These are phyloP conservation scores for Leucophora obtusa DNA, from an alignment of 2,888 invertebrate species.

Conservation along the genomic window DNA sequence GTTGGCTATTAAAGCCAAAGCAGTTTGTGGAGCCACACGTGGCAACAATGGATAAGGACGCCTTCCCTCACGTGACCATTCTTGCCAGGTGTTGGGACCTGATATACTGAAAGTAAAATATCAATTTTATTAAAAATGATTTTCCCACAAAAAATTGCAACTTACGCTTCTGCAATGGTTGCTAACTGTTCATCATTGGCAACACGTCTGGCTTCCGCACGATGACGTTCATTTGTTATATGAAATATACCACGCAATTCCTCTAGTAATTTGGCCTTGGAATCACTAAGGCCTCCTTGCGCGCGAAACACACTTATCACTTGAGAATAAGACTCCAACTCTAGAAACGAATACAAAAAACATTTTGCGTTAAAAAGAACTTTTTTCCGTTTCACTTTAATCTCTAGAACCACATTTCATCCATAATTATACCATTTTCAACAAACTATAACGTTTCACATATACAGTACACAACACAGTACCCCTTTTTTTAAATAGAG, in stretches of 20 bases:
- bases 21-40: slow-evolving; percentile 90
- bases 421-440: slow-evolving; percentile 39
- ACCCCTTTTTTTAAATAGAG: slow-evolving; percentile 52
- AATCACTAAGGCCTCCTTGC: slow-evolving; percentile 91
- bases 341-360: slow-evolving; percentile 78
- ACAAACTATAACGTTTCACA: slow-evolving; percentile 41
- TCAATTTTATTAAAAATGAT: background rate
- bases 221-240: slow-evolving; percentile 93
- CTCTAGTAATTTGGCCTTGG: slow-evolving; percentile 90
- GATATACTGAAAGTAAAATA: slow-evolving; percentile 79
- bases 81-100: slow-evolving; percentile 84
- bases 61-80: slow-evolving; percentile 94
- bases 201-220: slow-evolving; percentile 93
- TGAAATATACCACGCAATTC: slow-evolving; percentile 90
- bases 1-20: slow-evolving; percentile 90
- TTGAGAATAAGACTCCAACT: slow-evolving; percentile 94
- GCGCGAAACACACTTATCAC: slow-evolving; percentile 94
- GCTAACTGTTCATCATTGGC: slow-evolving; percentile 94
- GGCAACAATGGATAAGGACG: slow-evolving; percentile 90
- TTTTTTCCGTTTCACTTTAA: slow-evolving; percentile 7
- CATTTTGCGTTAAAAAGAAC: background rate
- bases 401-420: slow-evolving; percentile 49
- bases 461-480: slow-evolving; percentile 47
- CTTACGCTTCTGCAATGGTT: slow-evolving; percentile 94
- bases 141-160: slow-evolving; percentile 16